phyloP scores from a whole-genome alignment of 1,140 invertebrate genomes.

The Schlechtendalia chinensis region DNA sequence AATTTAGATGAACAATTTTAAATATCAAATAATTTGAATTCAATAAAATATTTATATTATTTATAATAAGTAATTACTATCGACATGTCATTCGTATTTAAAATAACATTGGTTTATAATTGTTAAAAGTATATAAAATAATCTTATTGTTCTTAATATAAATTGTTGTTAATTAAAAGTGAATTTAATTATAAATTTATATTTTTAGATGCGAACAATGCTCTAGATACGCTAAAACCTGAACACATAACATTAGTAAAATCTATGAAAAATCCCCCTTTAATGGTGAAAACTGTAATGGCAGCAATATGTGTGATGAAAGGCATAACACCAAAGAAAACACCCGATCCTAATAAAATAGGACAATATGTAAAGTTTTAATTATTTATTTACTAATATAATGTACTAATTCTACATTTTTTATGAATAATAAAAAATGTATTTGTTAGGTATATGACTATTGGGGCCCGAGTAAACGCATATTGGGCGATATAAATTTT shows the following conservation, averaged over 20 bases:
- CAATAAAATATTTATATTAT: no score
- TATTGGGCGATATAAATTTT: constrained; percentile 88
- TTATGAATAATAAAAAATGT: not conserved
- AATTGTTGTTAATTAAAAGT: not conserved
- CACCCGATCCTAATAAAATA: constrained; percentile 71
- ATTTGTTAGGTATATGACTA: constrained; percentile 67
- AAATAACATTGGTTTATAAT: no score
- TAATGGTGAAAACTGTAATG: constrained; percentile 88
- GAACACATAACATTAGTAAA: constrained; percentile 94
- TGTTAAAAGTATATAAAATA: no score
- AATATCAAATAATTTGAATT: no score
- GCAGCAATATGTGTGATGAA: constrained; percentile 93
- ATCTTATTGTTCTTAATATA: no score
- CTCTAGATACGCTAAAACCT: constrained; percentile 92
- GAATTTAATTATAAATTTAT: not conserved
- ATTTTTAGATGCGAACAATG: constrained; percentile 61
- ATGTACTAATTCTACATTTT: not conserved
- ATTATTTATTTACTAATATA: not conserved
- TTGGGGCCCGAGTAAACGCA: constrained; percentile 87
- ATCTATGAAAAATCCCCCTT: constrained; percentile 96
- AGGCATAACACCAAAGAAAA: constrained; percentile 75
- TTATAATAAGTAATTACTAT: no score
- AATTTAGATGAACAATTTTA: no score
- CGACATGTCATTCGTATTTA: no score
- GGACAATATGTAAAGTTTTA: constrained; percentile 66